A percentile compares a stretch with the other conserved stretches of the same genome.
Evolutionary conservation across 1,140 invertebrate genomes (phyloP).

Genomic region (Caenorhabditis brenneri): DNA sequence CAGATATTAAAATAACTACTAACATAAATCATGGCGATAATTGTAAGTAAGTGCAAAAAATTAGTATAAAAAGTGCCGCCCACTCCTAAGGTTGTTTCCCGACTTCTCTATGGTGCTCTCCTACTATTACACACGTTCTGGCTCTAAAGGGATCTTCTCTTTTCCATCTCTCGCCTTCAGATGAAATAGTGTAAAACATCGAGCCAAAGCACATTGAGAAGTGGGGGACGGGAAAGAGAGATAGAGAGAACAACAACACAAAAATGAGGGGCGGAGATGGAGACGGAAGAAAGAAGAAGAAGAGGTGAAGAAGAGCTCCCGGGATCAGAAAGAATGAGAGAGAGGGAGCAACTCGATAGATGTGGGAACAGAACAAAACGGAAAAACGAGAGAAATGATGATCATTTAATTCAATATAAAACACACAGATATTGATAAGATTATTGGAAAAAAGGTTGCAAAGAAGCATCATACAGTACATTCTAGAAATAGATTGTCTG

Average conservation of each 20-base stretch:
- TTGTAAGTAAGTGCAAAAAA: constrained; percentile 12
- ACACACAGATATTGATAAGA: too few relatives aligned
- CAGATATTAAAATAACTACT: too few relatives aligned
- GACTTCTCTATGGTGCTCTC: constrained; percentile 31
- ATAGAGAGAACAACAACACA: constrained; percentile 39
- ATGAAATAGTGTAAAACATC: constrained; percentile 28
- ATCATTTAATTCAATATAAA: not conserved
- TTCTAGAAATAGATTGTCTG: too few relatives aligned
- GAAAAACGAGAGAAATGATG: not conserved
- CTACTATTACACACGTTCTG: constrained; percentile 42
- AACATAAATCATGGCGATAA: not conserved
- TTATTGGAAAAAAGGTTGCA: too few relatives aligned
- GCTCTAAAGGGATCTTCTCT: not conserved
- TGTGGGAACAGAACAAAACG: not conserved
- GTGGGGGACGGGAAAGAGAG: not conserved
- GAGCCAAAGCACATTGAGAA: constrained; percentile 35
- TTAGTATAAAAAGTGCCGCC: constrained; percentile 42
- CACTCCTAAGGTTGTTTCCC: not conserved
- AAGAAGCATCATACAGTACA: too few relatives aligned
- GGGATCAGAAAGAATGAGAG: not conserved
- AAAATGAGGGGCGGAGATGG: constrained; percentile 3
- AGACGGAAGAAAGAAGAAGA: not conserved
- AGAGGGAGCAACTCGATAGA: not conserved
- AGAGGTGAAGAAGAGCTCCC: not conserved
- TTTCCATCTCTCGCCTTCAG: not conserved